Conservation (phyloP, 1,140 invertebrate genomes). For the Calephelis virginiensis region DNA sequence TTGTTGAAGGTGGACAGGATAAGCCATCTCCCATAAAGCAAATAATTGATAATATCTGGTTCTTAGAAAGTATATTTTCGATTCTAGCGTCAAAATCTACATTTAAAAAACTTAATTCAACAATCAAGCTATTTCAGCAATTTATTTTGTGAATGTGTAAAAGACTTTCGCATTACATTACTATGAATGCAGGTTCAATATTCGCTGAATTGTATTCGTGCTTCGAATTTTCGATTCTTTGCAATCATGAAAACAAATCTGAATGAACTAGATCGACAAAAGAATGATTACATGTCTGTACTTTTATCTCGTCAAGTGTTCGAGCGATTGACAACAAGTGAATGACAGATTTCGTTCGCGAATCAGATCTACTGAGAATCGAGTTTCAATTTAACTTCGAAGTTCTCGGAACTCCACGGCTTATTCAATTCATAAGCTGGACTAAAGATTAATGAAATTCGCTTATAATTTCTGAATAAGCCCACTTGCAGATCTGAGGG, state of each 20-base stretch:
- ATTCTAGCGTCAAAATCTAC: too few relatives aligned
- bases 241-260: conserved; percentile 9
- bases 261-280: conserved; percentile 13
- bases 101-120: too few relatives aligned
- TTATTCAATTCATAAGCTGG: conserved; percentile 21
- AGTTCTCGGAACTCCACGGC: conserved; percentile 19
- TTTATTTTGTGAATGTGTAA: too few relatives aligned
- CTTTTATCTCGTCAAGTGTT: conserved; percentile 17
- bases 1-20: too few relatives aligned
- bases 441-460: conserved; percentile 20
- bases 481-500: conserved; percentile 10
- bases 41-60: too few relatives aligned
- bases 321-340: conserved; percentile 12
- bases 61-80: too few relatives aligned
- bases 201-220: neutral
- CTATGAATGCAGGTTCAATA: too few relatives aligned
- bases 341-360: conserved; percentile 26
- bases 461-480: conserved; percentile 17
- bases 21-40: too few relatives aligned
- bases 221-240: conserved; percentile 2
- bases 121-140: too few relatives aligned
- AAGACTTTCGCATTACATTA: too few relatives aligned
- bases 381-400: conserved; percentile 35
- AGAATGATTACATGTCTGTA: conserved; percentile 15
- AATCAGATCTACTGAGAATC: conserved; percentile 30